Evolutionary conservation across 2,888 invertebrate species (phyloP).

Genomic region (Agapetus fuscipes): DNA sequence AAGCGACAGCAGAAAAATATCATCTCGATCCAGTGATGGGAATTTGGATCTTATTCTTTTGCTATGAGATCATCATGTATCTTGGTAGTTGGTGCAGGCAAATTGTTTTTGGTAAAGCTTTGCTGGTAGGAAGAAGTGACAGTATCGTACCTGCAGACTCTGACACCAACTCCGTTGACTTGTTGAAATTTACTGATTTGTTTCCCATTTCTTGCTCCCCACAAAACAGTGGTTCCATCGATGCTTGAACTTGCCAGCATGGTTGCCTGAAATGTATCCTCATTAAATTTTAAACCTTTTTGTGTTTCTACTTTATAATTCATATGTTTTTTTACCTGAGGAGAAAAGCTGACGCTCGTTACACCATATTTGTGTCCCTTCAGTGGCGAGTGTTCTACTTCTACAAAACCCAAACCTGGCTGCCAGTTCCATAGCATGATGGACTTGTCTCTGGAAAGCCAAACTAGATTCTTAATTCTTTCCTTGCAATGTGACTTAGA

Average conservation of each 20-base stretch:
- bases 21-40: no score
- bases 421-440: conserved; percentile 56
- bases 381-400: conserved; percentile 53
- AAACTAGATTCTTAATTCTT: no score
- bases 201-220: conserved; percentile 52
- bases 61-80: no score
- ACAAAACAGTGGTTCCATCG: conserved; percentile 57
- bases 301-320: no score
- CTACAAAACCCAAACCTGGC: conserved; percentile 46
- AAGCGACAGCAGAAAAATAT: no score
- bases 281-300: no score
- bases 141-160: conserved; percentile 32
- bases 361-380: conserved; percentile 63
- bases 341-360: conserved; percentile 53
- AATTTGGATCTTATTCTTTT: no score
- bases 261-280: conserved; percentile 37
- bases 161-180: conserved; percentile 52
- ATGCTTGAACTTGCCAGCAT: conserved; percentile 59
- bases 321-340: conserved; percentile 27
- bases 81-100: no score
- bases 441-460: conserved; percentile 45
- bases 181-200: conserved; percentile 54
- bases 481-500: no score
- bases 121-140: no score
- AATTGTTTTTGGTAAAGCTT: no score